These are phyloP conservation scores for Rotaria sp. DNA, from an alignment of 2,888 invertebrate genomes.

Conservation along the genomic window DNA sequence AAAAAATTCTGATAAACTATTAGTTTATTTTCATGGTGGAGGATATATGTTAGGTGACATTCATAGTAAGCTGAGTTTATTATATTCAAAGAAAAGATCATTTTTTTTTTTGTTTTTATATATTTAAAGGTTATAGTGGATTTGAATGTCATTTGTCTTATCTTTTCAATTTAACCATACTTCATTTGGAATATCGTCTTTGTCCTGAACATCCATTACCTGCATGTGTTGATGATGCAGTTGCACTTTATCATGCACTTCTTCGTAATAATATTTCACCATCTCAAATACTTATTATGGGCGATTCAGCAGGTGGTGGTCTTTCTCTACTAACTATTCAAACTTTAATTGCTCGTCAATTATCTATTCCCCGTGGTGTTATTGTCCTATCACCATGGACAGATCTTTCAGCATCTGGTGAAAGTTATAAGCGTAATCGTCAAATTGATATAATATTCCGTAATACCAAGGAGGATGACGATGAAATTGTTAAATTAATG, in stretches of 20 bases:
- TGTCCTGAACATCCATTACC: slow-evolving; percentile 18
- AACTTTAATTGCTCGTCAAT: background rate
- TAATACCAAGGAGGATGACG: background rate
- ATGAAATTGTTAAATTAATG: background rate
- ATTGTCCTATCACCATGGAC: slow-evolving; percentile 5
- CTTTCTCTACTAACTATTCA: slow-evolving; percentile 8
- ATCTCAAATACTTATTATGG: slow-evolving; percentile 14
- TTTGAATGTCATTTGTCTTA: background rate
- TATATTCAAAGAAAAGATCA: background rate
- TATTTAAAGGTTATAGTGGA: background rate
- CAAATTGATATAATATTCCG: background rate
- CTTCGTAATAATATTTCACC: background rate
- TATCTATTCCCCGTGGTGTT: slow-evolving; percentile 2
- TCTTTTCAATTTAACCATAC: background rate
- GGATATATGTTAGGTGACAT: slow-evolving; percentile 1
- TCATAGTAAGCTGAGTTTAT: background rate
- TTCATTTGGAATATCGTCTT: slow-evolving; percentile 29
- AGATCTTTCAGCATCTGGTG: background rate
- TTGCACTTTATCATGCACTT: background rate
- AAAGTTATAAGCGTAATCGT: slow-evolving; percentile 15
- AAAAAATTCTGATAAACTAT: background rate
- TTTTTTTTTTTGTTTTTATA: background rate
- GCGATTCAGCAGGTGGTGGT: slow-evolving; percentile 15
- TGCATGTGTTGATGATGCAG: background rate
- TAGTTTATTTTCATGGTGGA: slow-evolving; percentile 12